A percentile compares a stretch with the other conserved stretches of the same genome.
Evolutionary conservation across 2,888 invertebrate species (phyloP).

Genomic region (Spodoptera exigua): DNA sequence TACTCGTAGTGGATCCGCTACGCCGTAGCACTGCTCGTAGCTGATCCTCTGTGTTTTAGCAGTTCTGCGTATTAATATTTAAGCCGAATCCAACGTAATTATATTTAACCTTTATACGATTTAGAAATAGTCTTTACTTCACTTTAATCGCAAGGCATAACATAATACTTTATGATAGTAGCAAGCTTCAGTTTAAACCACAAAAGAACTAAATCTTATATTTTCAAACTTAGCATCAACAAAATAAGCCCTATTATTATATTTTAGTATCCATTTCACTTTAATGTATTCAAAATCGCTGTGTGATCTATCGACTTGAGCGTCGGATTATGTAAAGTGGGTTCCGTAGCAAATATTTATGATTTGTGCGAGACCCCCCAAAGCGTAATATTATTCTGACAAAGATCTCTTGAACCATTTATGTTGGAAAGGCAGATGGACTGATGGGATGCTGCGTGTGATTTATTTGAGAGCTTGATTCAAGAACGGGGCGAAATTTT

Average conservation of each 20-base stretch:
- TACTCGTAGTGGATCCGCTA: slow-evolving; percentile 20
- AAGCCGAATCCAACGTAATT: too few relatives aligned
- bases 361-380: slow-evolving; percentile 48
- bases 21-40: slow-evolving; percentile 26
- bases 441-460: slow-evolving; percentile 21
- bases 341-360: slow-evolving; percentile 59
- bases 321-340: slow-evolving; percentile 58
- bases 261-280: slow-evolving; percentile 42
- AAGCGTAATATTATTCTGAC: slow-evolving; percentile 44
- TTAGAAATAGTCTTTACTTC: not conserved
- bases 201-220: slow-evolving; percentile 7
- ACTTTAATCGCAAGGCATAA: not conserved
- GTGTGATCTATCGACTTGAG: slow-evolving; percentile 57
- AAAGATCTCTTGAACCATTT: slow-evolving; percentile 28
- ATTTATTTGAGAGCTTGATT: slow-evolving; percentile 32
- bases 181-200: not conserved
- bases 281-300: slow-evolving; percentile 56
- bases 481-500: slow-evolving; percentile 4
- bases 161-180: not conserved
- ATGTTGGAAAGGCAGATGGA: slow-evolving; percentile 19
- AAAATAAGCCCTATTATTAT: slow-evolving; percentile 36
- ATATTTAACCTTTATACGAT: too few relatives aligned
- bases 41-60: too few relatives aligned
- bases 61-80: too few relatives aligned
- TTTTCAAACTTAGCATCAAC: slow-evolving; percentile 18